Evolutionary conservation across 2,113 vertebrate genomes (phyloP), one percentile per base, ranked within the genome.

Genomic region (Tyrannus savana): DNA sequence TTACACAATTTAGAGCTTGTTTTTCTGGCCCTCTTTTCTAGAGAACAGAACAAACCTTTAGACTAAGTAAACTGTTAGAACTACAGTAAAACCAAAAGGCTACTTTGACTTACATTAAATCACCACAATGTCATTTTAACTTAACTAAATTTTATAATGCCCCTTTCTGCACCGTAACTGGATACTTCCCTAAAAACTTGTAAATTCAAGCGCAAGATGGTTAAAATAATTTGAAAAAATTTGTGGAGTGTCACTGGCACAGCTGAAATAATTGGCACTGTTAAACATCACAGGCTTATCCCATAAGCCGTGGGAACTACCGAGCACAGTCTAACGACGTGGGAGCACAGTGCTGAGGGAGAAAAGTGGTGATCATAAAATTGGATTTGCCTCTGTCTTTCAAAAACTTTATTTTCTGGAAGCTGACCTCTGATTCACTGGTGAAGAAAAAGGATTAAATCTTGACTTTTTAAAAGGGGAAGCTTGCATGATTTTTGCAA

Each of bases 281-380:
- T 44, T 69, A 76, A 87, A 69, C 23, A 60, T 21, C 44, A 37
- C 14, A 30, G 50, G 9, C n/a, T 89, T 69, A 30, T 60, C 53
- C 56, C 24, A 21, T 64, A 41, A 39, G 28, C 52, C 58, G 14
- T 47, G 30, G 42, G 42, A 91, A 69, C 19, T 42, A 64, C 28
- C 50, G 62, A 85, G 23, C 59, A n/a, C 41, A 52, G 31, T 15
- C 30, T 44, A 63, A 72, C 0, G 0, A 35, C 11, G 47, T 27
- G 10, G 47, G 39, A 24, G 25, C 60, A 77, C 35, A 67, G 21
- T 23, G 30, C 3, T 53, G 52, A 86, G 66, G 64, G 27, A 72
- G 53, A 69, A 93, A 90, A 79, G 62, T 47, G 39, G 33, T 72
- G 53, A 72, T 75, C 56, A 87, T 31, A 96, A 76, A 80, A 89